Evolutionary conservation across 2,888 invertebrate genomes (phyloP).

Genomic region (Hymenopus coronatus): DNA sequence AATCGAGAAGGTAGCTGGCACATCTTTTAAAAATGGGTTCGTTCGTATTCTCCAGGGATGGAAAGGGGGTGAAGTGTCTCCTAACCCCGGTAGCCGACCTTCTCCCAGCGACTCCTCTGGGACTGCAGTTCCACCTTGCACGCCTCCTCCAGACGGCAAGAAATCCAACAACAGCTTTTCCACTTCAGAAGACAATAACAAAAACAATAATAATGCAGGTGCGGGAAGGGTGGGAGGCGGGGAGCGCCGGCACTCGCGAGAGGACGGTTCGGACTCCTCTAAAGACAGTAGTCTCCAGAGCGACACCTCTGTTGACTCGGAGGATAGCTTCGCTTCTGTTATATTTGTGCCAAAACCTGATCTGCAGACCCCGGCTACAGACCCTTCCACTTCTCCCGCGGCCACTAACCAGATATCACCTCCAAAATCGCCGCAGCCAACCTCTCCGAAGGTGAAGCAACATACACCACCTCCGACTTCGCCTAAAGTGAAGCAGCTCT

Average conservation of each 20-base stretch:
- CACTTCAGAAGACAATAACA: constrained; percentile 19
- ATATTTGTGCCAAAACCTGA: constrained; percentile 86
- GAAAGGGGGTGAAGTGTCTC: constrained; percentile 56
- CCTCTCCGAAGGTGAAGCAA: constrained; percentile 33
- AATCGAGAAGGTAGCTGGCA: constrained; percentile 73
- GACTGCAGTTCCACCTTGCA: constrained; percentile 27
- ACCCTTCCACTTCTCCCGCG: constrained; percentile 50
- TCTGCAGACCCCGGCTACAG: constrained; percentile 14
- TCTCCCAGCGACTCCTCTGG: constrained; percentile 26
- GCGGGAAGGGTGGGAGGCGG: constrained; percentile 38
- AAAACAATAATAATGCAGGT: constrained; percentile 11
- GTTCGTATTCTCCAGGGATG: constrained; percentile 83
- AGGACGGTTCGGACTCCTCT: constrained; percentile 69
- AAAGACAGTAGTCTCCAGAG: constrained; percentile 76
- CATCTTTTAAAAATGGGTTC: constrained; percentile 69
- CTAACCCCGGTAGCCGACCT: constrained; percentile 29
- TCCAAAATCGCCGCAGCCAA: constrained; percentile 40
- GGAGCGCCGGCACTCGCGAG: constrained; percentile 75
- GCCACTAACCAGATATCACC: constrained; percentile 48
- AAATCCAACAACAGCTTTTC: constrained; percentile 12
- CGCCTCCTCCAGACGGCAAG: constrained; percentile 28
- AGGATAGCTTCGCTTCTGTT: constrained; percentile 90
- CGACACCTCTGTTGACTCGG: constrained; percentile 90
- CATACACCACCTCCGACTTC: not conserved
- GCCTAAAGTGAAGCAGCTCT: not conserved